Evolutionary conservation across 2,888 invertebrate genomes (phyloP), one percentile per base, ranked within the genome.

Genomic region (Leistus spinibarbis): DNA sequence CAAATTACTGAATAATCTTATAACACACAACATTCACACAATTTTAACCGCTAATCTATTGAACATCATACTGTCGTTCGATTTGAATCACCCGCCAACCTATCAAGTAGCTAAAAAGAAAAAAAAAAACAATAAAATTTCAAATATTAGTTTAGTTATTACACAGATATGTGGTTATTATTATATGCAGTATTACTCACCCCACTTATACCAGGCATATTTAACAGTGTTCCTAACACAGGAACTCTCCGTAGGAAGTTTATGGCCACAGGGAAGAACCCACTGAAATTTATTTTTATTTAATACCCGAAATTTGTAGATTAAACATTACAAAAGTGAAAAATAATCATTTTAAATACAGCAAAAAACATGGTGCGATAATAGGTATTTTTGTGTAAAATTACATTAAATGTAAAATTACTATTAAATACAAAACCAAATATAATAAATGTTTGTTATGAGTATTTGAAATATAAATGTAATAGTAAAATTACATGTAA

Each of bases 171-270:
- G n/a, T n/a, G n/a, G n/a, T n/a, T 40, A 74, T 62, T 64, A 69
- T 69, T 24, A 73, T 69, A 70, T 70, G 24, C 17, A 75, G 24
- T 60, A 40, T 64, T 67, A 90, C 91, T 87, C 88, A 94, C 93
- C 87, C 92, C 91, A 87, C 95, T 91, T 79, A 99, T 93, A 76
- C 96, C 92, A 40, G 99, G 97, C 81, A 98, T 88, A 86, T 92
- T 96, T 63, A 99, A 89, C 78, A 99, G 81, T 7, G 93, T 92
- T 16, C 98, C 98, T 76, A 99, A 84, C 5, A 98, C 88, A 70
- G 99, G 99, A 77, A 99, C 92, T 86, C 97, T 91, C 82, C 98
- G 89, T 79, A 99, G 86, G 86, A 99, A 98, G 85, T 98, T 98
- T 56, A 99, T 90, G 54, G 96, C 98, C 5, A 97, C 96, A 19